phyloP scores from a whole-genome alignment of 1,140 invertebrate species.

The Micrasema longulum region DNA sequence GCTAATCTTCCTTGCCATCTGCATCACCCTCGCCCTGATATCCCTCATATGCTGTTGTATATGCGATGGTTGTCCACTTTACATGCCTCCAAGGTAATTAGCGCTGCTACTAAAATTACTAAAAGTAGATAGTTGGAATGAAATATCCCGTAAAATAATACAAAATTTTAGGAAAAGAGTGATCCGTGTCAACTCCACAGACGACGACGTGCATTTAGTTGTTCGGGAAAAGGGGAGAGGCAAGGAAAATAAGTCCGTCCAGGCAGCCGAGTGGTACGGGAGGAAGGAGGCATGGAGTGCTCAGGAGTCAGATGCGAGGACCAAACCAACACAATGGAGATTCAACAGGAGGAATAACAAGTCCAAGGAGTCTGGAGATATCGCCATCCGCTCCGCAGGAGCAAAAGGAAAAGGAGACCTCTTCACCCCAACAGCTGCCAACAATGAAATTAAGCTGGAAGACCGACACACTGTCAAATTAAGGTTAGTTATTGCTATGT shows the following conservation, averaged over 20 bases:
- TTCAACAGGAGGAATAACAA: slow-evolving; percentile 76
- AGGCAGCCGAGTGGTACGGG: slow-evolving; percentile 77
- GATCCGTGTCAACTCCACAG: slow-evolving; percentile 78
- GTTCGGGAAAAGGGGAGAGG: slow-evolving; percentile 73
- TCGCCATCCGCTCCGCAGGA: slow-evolving; percentile 31
- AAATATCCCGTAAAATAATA: slow-evolving; percentile 55
- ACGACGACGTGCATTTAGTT: slow-evolving; percentile 77
- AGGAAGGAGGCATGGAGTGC: slow-evolving; percentile 84
- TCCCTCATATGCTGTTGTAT: slow-evolving; percentile 82
- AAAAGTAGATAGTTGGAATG: slow-evolving; percentile 48
- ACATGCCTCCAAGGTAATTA: slow-evolving; percentile 77
- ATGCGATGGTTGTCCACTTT: slow-evolving; percentile 84
- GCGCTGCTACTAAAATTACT: slow-evolving; percentile 19
- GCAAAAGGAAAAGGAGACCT: slow-evolving; percentile 53
- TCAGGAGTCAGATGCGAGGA: slow-evolving; percentile 70
- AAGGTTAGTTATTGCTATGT: slow-evolving; percentile 58
- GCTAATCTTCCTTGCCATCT: slow-evolving; percentile 77
- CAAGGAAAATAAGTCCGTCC: slow-evolving; percentile 77
- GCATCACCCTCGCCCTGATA: slow-evolving; percentile 78
- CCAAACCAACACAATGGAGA: slow-evolving; percentile 77
- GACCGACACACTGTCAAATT: slow-evolving; percentile 63
- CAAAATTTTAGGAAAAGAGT: slow-evolving; percentile 76
- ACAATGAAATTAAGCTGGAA: slow-evolving; percentile 66
- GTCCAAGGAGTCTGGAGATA: slow-evolving; percentile 59
- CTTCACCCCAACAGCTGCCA: slow-evolving; percentile 63